Percentiles rank a stretch among this genome's conserved stretches.
Conservation (phyloP, 2,888 invertebrate genomes). For the Timema cristinae region DNA sequence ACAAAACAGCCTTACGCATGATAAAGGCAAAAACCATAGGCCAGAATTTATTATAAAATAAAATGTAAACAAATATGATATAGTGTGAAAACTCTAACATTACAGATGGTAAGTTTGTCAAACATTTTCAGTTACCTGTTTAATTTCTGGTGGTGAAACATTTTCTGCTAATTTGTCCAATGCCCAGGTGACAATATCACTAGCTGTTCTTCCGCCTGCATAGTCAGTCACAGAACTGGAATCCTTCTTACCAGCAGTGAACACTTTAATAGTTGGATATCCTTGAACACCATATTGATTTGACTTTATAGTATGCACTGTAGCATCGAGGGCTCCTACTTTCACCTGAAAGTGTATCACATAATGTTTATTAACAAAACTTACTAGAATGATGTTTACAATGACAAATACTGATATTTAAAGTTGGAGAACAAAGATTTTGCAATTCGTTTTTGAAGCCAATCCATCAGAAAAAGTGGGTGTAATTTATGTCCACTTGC, state of each 20-base stretch:
- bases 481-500: too few relatives aligned
- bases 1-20: too few relatives aligned
- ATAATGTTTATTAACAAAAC: too few relatives aligned
- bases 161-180: constrained; percentile 82
- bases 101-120: too few relatives aligned
- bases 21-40: too few relatives aligned
- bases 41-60: too few relatives aligned
- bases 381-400: too few relatives aligned
- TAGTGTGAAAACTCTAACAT: too few relatives aligned
- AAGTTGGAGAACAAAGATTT: not conserved
- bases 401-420: not conserved
- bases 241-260: constrained; percentile 70
- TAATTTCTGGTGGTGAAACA: constrained; percentile 83
- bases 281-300: constrained; percentile 43
- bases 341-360: constrained; percentile 50
- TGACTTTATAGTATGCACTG: constrained; percentile 71
- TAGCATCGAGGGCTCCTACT: constrained; percentile 94
- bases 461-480: too few relatives aligned
- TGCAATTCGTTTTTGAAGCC: too few relatives aligned
- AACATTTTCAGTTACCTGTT: constrained; percentile 54
- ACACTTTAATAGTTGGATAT: constrained; percentile 95
- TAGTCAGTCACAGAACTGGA: constrained; percentile 64
- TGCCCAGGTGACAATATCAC: constrained; percentile 89
- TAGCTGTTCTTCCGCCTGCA: constrained; percentile 85
- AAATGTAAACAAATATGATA: too few relatives aligned